phyloP scores from a whole-genome alignment of 2,113 vertebrate genomes.

The Bombycilla garrulus region DNA sequence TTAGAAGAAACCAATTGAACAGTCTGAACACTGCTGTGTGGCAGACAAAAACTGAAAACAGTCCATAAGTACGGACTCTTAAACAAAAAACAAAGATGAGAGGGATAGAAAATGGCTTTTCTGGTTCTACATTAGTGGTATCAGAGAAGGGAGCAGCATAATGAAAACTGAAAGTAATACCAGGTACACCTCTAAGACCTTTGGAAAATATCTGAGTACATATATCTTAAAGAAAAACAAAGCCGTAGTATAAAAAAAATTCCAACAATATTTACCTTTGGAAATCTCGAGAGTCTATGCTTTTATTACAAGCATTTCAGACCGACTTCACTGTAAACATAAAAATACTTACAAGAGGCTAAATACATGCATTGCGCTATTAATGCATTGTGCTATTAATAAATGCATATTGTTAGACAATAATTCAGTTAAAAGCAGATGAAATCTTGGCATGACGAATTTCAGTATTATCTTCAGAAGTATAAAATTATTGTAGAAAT shows the following conservation, averaged over 20 bases:
- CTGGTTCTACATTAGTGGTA: neutral
- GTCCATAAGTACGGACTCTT: neutral
- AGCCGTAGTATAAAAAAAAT: neutral
- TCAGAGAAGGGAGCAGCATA: neutral
- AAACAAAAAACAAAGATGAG: neutral
- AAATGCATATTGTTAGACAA: neutral
- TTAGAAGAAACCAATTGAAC: neutral
- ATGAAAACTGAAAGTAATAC: neutral
- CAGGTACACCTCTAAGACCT: neutral
- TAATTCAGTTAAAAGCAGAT: neutral
- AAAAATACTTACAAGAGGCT: neutral
- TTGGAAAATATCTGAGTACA: neutral
- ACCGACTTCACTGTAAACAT: neutral
- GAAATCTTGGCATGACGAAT: neutral
- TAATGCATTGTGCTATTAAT: neutral
- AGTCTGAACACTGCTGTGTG: neutral
- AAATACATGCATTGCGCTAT: neutral
- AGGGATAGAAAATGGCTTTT: neutral
- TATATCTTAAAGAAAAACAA: neutral
- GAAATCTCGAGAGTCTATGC: neutral
- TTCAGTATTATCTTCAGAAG: neutral
- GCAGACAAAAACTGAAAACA: neutral
- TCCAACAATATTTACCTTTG: neutral
- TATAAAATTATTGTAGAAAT: neutral
- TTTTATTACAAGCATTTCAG: neutral